Percentiles rank a stretch among this genome's conserved stretches.
Evolutionary conservation across 2,797 vertebrate species (phyloP).

Genomic region (Anguilla marmorata): DNA sequence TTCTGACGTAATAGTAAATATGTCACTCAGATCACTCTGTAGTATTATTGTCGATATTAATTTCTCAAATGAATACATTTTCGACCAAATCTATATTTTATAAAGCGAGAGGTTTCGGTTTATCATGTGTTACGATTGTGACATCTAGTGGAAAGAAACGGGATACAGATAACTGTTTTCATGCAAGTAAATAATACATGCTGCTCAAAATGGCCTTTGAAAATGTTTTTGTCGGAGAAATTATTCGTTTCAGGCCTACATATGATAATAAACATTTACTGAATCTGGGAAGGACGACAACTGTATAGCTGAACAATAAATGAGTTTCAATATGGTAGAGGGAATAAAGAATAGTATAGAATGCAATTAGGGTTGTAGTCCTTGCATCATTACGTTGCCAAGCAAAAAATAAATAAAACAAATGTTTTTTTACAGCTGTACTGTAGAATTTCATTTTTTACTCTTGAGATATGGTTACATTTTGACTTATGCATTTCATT

Average conservation of each 20-base stretch:
- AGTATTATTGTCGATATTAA: background rate
- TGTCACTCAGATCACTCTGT: background rate
- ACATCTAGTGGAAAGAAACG: constrained; percentile 25
- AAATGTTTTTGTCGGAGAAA: background rate
- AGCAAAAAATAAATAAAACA: background rate
- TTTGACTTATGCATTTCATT: no score
- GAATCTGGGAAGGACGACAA: background rate
- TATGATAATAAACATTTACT: background rate
- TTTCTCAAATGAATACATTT: background rate
- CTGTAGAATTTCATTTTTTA: no score
- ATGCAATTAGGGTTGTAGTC: background rate
- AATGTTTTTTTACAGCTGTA: no score
- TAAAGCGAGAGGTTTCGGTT: background rate
- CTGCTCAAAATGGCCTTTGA: background rate
- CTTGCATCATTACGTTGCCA: background rate
- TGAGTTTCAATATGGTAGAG: no score
- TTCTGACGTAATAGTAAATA: background rate
- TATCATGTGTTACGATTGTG: constrained; percentile 12
- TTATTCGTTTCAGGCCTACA: background rate
- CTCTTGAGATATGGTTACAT: no score
- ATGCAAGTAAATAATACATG: background rate
- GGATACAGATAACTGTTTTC: background rate
- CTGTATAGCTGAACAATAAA: background rate
- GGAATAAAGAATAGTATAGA: no score
- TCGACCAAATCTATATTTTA: background rate